Conservation (phyloP, 2,797 vertebrate genomes). For the Perdix hodgsoniae region DNA sequence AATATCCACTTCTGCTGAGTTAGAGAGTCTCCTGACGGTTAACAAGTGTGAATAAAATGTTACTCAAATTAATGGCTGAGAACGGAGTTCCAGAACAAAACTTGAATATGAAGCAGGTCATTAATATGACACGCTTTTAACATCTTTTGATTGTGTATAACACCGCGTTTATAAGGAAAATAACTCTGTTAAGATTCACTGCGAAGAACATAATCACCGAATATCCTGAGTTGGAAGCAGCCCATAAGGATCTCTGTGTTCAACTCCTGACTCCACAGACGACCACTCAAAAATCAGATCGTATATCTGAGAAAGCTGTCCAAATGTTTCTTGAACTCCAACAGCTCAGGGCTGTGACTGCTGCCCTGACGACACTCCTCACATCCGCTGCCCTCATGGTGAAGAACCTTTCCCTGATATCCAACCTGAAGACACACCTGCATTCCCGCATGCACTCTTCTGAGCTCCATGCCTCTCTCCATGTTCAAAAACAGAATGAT, state of each 20-base stretch:
- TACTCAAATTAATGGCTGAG: slow-evolving; percentile 45
- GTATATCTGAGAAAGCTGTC: too few relatives aligned
- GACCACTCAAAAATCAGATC: too few relatives aligned
- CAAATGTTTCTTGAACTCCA: too few relatives aligned
- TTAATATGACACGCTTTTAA: slow-evolving; percentile 23
- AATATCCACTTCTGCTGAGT: slow-evolving; percentile 58
- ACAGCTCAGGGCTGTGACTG: too few relatives aligned
- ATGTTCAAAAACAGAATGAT: not conserved
- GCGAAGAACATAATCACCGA: not conserved
- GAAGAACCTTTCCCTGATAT: too few relatives aligned
- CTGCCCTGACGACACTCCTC: too few relatives aligned
- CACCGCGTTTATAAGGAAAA: not conserved
- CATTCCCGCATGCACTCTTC: rapidly evolving
- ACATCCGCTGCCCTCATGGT: too few relatives aligned
- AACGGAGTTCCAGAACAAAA: slow-evolving; percentile 53
- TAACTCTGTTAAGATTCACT: not conserved
- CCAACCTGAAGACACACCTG: rapidly evolving
- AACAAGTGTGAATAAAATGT: slow-evolving; percentile 30
- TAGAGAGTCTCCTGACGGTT: slow-evolving; percentile 53
- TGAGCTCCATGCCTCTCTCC: rapidly evolving
- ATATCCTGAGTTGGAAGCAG: too few relatives aligned
- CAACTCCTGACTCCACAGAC: too few relatives aligned
- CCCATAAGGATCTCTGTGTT: too few relatives aligned
- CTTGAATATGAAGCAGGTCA: slow-evolving; percentile 59
- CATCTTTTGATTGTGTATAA: slow-evolving; percentile 55